Conservation (phyloP, 1,140 invertebrate genomes). For the Telenomus remus region DNA sequence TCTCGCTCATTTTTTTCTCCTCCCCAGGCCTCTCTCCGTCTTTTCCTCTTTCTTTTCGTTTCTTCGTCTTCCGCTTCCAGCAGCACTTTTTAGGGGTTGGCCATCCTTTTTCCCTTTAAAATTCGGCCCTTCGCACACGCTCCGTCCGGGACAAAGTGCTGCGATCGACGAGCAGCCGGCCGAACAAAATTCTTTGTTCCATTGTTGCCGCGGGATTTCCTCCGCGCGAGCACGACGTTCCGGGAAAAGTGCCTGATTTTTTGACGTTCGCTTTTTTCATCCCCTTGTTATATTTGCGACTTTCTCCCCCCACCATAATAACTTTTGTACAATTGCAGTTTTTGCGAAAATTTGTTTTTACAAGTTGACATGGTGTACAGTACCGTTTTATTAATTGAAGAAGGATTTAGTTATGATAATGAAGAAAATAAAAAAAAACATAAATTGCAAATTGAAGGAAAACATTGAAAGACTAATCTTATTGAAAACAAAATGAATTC, state of each 20-base stretch:
- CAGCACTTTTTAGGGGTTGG: conserved; percentile 51
- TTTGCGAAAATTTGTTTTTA: no score
- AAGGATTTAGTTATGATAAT: no score
- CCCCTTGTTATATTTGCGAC: conserved; percentile 13
- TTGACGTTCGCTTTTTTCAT: conserved; percentile 34
- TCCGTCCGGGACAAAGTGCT: conserved; percentile 28
- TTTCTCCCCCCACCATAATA: not conserved
- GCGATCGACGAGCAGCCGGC: conserved; percentile 58
- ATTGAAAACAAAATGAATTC: no score
- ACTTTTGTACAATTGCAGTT: not conserved
- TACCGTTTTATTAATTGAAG: no score
- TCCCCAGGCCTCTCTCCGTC: conserved; percentile 12
- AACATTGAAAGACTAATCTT: no score
- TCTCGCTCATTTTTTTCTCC: conserved; percentile 13
- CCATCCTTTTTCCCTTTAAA: conserved; percentile 56
- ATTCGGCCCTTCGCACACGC: conserved; percentile 25
- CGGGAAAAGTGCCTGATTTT: conserved; percentile 59
- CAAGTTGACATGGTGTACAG: no score
- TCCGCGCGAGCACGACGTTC: conserved; percentile 52
- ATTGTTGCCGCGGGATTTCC: conserved; percentile 67
- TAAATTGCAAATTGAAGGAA: no score
- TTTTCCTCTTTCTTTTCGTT: conserved; percentile 37
- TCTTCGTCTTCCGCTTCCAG: conserved; percentile 34
- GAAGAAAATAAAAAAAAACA: no score
- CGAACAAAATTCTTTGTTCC: conserved; percentile 69